These are phyloP conservation scores for Anthoptus insignis DNA, from an alignment of 2,888 invertebrate genomes.

Conservation along the genomic window DNA sequence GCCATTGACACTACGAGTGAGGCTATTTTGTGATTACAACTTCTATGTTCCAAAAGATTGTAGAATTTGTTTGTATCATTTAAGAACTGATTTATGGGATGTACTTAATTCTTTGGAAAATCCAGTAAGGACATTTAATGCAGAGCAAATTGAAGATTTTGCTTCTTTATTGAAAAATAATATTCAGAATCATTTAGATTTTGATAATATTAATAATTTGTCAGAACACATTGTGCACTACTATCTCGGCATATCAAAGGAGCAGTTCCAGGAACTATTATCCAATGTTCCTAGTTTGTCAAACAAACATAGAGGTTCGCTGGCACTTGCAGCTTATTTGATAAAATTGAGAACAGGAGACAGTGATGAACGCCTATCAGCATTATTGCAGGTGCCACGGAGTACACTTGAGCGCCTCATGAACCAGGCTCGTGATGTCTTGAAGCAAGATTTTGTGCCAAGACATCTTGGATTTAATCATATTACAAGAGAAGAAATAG, in stretches of 20 bases:
- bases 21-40: neutral
- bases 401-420: neutral
- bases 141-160: neutral
- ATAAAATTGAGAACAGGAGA: too few relatives aligned
- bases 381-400: too few relatives aligned
- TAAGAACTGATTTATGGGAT: neutral
- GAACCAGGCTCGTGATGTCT: neutral
- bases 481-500: neutral
- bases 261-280: too few relatives aligned
- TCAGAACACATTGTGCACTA: too few relatives aligned
- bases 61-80: neutral
- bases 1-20: neutral
- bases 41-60: neutral
- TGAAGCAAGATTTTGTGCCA: neutral
- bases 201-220: too few relatives aligned
- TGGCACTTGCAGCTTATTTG: too few relatives aligned
- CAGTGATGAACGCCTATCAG: too few relatives aligned
- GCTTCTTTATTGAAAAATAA: neutral
- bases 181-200: too few relatives aligned
- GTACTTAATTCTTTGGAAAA: neutral
- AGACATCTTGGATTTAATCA: neutral
- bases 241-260: too few relatives aligned
- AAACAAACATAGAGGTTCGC: too few relatives aligned
- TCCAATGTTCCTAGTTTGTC: too few relatives aligned
- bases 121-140: neutral